Evolutionary conservation across 2,797 vertebrate species (phyloP), one percentile per base, ranked within the genome.

Genomic region (Pipistrellus nathusii): DNA sequence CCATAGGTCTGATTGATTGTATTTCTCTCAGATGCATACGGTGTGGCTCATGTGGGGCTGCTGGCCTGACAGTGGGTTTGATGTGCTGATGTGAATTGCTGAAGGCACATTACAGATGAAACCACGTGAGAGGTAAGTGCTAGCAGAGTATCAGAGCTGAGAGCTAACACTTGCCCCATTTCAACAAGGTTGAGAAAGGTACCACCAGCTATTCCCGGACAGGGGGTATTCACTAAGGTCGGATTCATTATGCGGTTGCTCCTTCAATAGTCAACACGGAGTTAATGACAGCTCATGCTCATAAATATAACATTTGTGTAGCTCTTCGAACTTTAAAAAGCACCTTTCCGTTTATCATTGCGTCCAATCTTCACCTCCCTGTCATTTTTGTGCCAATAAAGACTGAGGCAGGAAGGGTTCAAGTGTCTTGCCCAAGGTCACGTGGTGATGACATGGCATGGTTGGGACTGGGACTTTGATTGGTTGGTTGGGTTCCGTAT

Each of bases 21-120:
- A 23, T 75, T 92, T 91, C 71, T 55, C 51, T 69, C 53, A 75
- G 4, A 30, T 48, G 38, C 8, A 2, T 4, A 4, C 21, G 4
- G 53, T 27, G 27, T 18, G 57, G 25, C 11, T 35, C 3, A 1
- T 0, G 9, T 76, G 0, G 4, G n/a, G 23, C 27, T n/a, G 21
- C 27, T 30, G 41, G 71, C 32, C 57, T 59, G 41, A 20, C 8
- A 0, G 55, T 62, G 13, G 27, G 30, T 59, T n/a, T 53, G 86
- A 69, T 53, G 53, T 25, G 25, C 3, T 14, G 64, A 75, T n/a
- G 80, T 20, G 32, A 88, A 51, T 78, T 83, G 41, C 69, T 17
- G 68, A 91, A 94, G 66, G 27, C 30, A 0, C 4, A 21, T 71
- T 35, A 30, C 46, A 64, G 68, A 78, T 0, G 51, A 85, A 38